Percentiles rank a stretch among this genome's conserved stretches.
Conservation (phyloP, 2,113 vertebrate genomes). For the Narcine bancroftii region DNA sequence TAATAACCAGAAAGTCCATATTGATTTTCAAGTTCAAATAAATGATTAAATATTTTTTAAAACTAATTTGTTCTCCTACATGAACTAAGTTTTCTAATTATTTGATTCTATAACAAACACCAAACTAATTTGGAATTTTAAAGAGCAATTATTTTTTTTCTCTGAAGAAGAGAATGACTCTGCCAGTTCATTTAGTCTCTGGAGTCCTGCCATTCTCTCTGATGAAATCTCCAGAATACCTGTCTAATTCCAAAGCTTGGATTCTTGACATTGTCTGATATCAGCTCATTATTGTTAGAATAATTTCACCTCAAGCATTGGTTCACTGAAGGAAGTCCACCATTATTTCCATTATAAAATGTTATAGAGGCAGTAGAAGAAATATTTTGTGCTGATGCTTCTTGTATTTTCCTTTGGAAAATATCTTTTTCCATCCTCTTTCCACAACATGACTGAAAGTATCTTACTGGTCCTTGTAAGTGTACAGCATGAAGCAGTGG, state of each 20-base stretch:
- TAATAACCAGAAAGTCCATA: constrained; percentile 10
- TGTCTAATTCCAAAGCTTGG: neutral
- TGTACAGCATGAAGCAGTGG: neutral
- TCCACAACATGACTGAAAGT: neutral
- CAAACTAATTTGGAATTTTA: neutral
- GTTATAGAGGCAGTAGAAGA: neutral
- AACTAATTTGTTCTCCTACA: neutral
- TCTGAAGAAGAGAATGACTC: neutral
- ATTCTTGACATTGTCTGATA: neutral
- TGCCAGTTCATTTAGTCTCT: neutral
- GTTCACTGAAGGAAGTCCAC: neutral
- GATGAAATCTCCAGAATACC: neutral
- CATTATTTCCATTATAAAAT: neutral
- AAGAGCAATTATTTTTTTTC: neutral
- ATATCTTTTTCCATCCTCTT: neutral
- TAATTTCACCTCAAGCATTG: neutral
- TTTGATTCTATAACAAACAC: neutral
- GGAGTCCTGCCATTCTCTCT: too few species aligned
- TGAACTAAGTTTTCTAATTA: neutral
- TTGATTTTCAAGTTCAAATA: neutral
- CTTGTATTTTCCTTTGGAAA: neutral
- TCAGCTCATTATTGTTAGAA: neutral
- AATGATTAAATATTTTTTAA: constrained; percentile 12
- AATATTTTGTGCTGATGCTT: neutral
- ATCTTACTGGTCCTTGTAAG: neutral